A percentile compares a stretch with the other conserved stretches of the same genome.
Conservation (phyloP, 2,797 vertebrate genomes). For the Ctenopoma kingsleyae region DNA sequence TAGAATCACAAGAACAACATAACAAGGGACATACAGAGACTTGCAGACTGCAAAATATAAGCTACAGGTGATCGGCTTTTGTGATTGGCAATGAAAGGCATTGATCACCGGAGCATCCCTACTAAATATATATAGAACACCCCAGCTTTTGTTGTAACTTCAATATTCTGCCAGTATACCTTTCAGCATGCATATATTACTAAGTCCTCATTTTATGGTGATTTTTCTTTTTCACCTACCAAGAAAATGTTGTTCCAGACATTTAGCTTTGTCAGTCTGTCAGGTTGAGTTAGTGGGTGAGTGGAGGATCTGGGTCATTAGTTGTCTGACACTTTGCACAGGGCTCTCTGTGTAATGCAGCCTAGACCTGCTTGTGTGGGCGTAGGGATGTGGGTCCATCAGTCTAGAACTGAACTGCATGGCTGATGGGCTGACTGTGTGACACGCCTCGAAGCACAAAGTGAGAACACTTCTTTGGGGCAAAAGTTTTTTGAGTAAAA, state of each 20-base stretch:
- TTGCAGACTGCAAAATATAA: too few relatives aligned
- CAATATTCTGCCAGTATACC: constrained; percentile 3
- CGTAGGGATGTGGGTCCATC: constrained; percentile 56
- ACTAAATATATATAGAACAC: neutral
- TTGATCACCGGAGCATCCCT: too few relatives aligned
- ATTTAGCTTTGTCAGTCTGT: constrained; percentile 58
- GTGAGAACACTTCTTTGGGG: constrained; percentile 25
- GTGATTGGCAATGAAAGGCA: too few relatives aligned
- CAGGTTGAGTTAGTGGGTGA: constrained; percentile 62
- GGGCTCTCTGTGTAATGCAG: constrained; percentile 44
- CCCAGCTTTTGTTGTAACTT: neutral
- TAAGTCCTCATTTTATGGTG: constrained; percentile 29
- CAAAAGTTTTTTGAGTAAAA: constrained; percentile 22
- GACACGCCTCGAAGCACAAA: constrained; percentile 57
- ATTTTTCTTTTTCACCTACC: constrained; percentile 29
- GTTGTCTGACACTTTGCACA: constrained; percentile 58
- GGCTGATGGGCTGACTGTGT: constrained; percentile 48
- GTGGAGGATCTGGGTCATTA: constrained; percentile 69
- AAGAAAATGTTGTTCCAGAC: constrained; percentile 40
- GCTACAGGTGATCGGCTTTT: too few relatives aligned
- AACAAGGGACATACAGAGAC: too few relatives aligned
- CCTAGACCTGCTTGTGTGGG: constrained; percentile 45
- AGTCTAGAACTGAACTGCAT: constrained; percentile 51
- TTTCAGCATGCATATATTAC: constrained; percentile 4
- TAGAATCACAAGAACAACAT: too few relatives aligned